Evolutionary conservation across 2,888 invertebrate species (phyloP), one percentile per base, ranked within the genome.

Genomic region (Kuschelorhynchus macadamiae): DNA sequence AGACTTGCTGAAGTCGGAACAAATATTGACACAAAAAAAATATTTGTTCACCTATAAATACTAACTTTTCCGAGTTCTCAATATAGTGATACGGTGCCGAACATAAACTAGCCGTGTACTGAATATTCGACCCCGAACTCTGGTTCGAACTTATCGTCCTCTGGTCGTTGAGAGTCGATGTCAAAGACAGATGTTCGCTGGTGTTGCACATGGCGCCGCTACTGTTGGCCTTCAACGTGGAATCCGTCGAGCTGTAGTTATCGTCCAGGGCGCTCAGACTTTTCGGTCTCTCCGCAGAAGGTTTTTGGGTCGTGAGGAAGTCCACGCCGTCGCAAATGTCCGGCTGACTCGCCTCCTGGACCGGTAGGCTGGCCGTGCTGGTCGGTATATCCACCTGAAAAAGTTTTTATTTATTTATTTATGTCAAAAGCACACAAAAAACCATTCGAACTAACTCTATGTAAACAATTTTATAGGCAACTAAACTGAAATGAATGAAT

Each of bases 341-440:
- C 14, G 87, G 87, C 78, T 87, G 88, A 75, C 85, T 86, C 9
- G 88, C 88, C 74, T 88, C 85, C 75, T 87, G 88, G 49, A 86
- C 85, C 0, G 89, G 89, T 30, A 89, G 74, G 12, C 86, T 85
- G 0, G 88, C 88, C 3, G 87, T 86, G 0, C 84, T 84, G 11
- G 86, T 86, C 0, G 89, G 89, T 7, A 88, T 82, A 0, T 84
- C 81, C 0, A 87, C 88, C 59, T 59, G 21, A 12, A 30, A 39
- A 39, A 14, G 14, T 39, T 8, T 11, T n/a, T n/a, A n/a, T n/a
- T n/a, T n/a, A n/a, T n/a, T n/a, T n/a, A n/a, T n/a, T n/a, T n/a
- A n/a, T n/a, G n/a, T n/a, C n/a, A n/a, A n/a, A n/a, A n/a, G n/a
- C n/a, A n/a, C n/a, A n/a, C n/a, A n/a, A n/a, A n/a, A n/a, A n/a